Conservation (phyloP, 2,797 vertebrate genomes). For the Anisognathus igniventris region DNA sequence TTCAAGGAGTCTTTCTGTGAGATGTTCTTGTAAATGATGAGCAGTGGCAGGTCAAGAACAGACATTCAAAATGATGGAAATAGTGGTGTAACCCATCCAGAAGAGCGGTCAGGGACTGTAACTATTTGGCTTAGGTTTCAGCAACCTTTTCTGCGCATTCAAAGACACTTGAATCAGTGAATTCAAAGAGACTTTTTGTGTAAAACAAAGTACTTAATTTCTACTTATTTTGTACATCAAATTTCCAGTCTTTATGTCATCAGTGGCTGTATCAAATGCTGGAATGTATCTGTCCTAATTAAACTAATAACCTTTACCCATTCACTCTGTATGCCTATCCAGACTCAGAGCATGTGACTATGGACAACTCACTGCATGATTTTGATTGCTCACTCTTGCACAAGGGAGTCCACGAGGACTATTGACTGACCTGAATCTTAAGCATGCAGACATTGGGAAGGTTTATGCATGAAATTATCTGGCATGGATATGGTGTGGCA, state of each 20-base stretch:
- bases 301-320: not conserved
- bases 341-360: not conserved
- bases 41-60: not conserved
- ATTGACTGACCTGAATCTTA: not conserved
- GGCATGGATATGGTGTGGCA: too few relatives aligned
- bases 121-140: not conserved
- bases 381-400: not conserved
- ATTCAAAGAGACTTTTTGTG: not conserved
- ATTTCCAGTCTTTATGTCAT: not conserved
- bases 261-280: not conserved
- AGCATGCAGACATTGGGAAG: not conserved
- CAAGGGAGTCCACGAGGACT: not conserved
- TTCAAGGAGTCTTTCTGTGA: not conserved
- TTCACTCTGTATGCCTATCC: not conserved
- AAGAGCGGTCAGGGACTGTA: rapidly evolving
- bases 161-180: not conserved
- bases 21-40: not conserved
- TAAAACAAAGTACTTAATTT: not conserved
- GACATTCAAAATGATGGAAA: not conserved
- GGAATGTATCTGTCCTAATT: not conserved
- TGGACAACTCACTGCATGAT: not conserved
- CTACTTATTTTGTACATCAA: not conserved
- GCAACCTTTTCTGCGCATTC: not conserved
- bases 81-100: not conserved
- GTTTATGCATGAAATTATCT: not conserved